Conservation (phyloP, 2,797 vertebrate species). For the Coregonus sp. region DNA sequence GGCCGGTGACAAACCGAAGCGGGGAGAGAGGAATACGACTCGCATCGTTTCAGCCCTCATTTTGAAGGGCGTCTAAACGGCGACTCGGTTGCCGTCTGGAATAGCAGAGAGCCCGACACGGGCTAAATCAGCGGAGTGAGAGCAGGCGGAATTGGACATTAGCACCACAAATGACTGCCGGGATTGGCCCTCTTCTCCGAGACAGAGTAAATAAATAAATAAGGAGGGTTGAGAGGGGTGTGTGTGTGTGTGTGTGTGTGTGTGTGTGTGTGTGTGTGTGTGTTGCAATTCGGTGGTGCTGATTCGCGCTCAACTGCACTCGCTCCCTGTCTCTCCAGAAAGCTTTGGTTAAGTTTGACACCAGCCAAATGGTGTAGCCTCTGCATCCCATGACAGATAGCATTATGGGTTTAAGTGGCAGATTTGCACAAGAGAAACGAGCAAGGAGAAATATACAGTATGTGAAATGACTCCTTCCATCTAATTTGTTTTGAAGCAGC, state of each 20-base stretch:
- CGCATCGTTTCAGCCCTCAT: conserved; percentile 83
- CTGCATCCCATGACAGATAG: conserved; percentile 78
- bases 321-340: conserved; percentile 71
- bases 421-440: conserved; percentile 49
- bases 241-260: conserved; percentile 20
- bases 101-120: conserved; percentile 67
- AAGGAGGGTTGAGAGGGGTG: conserved; percentile 66
- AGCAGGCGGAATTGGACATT: conserved; percentile 97
- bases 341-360: conserved; percentile 85
- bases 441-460: conserved; percentile 51
- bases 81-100: conserved; percentile 58
- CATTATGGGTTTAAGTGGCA: conserved; percentile 80
- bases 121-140: conserved; percentile 93
- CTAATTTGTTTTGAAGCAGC: background rate
- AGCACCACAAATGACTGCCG: conserved; percentile 94
- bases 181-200: conserved; percentile 83
- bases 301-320: conserved; percentile 66
- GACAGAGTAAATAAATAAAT: conserved; percentile 79
- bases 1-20: conserved; percentile 97
- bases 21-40: conserved; percentile 95
- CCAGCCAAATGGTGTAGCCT: conserved; percentile 80
- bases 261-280: conserved; percentile 31
- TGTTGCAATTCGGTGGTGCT: conserved; percentile 41
- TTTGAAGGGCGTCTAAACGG: conserved; percentile 93
- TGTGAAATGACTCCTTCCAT: conserved; percentile 54